Conservation (phyloP, 2,113 vertebrate species). For the Sialia sialis region DNA sequence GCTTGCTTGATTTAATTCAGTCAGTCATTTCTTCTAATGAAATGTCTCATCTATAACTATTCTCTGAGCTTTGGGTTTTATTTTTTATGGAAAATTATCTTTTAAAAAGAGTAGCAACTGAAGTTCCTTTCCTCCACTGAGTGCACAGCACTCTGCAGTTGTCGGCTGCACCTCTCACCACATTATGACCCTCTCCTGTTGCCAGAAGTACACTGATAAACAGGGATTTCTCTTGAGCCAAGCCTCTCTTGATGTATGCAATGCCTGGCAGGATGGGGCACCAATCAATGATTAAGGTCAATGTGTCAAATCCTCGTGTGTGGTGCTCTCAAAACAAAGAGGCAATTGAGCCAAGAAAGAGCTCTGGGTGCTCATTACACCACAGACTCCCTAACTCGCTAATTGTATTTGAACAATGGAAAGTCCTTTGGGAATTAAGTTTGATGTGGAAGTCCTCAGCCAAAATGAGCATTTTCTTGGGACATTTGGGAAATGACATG, state of each 20-base stretch:
- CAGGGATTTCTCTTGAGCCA: neutral
- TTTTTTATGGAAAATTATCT: neutral
- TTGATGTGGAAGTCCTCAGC: neutral
- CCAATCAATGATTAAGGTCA: neutral
- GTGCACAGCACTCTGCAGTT: neutral
- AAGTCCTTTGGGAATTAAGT: neutral
- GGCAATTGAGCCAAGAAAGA: neutral
- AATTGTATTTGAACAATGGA: neutral
- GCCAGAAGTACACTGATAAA: neutral
- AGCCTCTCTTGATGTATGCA: neutral
- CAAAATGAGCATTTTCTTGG: neutral
- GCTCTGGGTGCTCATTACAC: neutral
- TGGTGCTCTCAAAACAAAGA: neutral
- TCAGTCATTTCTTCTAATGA: neutral
- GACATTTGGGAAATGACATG: neutral
- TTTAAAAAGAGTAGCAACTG: neutral
- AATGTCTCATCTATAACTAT: neutral
- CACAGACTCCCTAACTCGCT: neutral
- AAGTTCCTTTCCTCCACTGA: neutral
- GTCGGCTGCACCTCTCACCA: neutral
- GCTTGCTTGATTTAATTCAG: neutral
- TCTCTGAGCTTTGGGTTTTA: neutral
- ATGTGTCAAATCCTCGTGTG: neutral
- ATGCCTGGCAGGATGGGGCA: neutral
- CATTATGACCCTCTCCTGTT: neutral